Evolutionary conservation across 2,797 vertebrate species (phyloP).

Genomic region (Otolemur crassicaudatus): DNA sequence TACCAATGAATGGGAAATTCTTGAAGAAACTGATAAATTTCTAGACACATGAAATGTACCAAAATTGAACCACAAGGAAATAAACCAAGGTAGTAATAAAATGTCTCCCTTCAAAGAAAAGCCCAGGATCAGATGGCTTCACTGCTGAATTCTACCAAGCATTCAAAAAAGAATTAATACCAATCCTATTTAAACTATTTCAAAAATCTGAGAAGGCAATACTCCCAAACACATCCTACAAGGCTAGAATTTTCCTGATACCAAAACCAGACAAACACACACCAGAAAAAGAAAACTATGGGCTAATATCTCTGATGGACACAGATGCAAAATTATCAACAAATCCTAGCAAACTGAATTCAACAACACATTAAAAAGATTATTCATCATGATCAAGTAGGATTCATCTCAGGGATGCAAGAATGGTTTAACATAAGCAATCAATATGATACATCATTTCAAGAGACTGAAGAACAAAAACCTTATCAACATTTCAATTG

Average conservation of each 20-base stretch:
- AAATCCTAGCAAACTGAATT: not conserved
- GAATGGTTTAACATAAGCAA: not conserved
- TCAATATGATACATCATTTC: not conserved
- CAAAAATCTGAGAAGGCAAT: not conserved
- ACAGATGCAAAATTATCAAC: not conserved
- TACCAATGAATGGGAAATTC: not conserved
- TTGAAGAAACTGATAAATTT: not conserved
- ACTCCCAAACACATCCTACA: not conserved
- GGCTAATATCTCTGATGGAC: not conserved
- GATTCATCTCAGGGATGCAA: not conserved
- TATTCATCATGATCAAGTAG: not conserved
- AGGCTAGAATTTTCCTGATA: not conserved
- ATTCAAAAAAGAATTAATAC: not conserved
- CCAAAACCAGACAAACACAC: not conserved
- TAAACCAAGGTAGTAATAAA: too few relatives aligned
- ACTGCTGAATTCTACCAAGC: too few relatives aligned
- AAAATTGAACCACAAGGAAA: too few relatives aligned
- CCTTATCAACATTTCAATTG: not conserved
- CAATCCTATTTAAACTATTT: not conserved
- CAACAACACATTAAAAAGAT: not conserved
- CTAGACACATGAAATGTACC: not conserved
- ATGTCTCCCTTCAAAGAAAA: too few relatives aligned
- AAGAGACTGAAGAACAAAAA: not conserved
- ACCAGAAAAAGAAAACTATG: not conserved
- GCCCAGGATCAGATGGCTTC: too few relatives aligned